These are phyloP conservation scores for Scophthalmus maximus DNA, from an alignment of 2,113 vertebrate genomes.

Conservation along the genomic window DNA sequence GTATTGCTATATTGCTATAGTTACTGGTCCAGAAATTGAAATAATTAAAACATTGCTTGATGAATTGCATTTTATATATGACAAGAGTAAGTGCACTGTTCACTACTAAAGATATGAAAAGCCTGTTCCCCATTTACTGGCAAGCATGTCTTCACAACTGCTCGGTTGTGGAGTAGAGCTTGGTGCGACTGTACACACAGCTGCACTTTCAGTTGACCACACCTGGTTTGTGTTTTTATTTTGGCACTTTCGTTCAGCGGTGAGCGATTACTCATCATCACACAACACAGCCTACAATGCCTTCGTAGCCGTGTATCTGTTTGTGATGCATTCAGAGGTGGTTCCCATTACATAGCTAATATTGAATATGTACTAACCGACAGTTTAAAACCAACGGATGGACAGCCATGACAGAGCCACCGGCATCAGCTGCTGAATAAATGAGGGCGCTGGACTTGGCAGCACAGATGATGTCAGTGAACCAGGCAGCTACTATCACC, in stretches of 20 bases:
- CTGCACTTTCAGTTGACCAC: neutral
- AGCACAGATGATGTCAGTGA: conserved; percentile 68
- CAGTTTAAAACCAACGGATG: conserved; percentile 31
- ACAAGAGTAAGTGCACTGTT: too few species aligned
- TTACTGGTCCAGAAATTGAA: too few species aligned
- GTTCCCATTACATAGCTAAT: neutral
- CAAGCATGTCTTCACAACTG: neutral
- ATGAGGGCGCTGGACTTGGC: conserved; percentile 17
- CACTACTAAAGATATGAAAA: neutral
- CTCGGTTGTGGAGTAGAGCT: neutral
- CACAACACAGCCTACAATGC: neutral
- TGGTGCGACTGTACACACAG: conserved; percentile 1
- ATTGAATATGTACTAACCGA: conserved; percentile 2
- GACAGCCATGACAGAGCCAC: neutral
- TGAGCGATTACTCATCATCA: conserved; percentile 1
- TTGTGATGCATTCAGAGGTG: neutral
- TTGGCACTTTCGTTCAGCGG: neutral
- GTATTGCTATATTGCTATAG: too few species aligned
- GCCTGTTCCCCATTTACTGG: neutral
- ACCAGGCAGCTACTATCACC: conserved; percentile 64
- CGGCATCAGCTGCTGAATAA: conserved; percentile 53
- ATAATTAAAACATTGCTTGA: too few species aligned
- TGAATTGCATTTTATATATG: too few species aligned
- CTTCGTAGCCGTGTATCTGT: neutral
- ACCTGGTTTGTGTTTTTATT: neutral